Conservation (phyloP, 2,888 invertebrate genomes). For the Abscondita cerata region DNA sequence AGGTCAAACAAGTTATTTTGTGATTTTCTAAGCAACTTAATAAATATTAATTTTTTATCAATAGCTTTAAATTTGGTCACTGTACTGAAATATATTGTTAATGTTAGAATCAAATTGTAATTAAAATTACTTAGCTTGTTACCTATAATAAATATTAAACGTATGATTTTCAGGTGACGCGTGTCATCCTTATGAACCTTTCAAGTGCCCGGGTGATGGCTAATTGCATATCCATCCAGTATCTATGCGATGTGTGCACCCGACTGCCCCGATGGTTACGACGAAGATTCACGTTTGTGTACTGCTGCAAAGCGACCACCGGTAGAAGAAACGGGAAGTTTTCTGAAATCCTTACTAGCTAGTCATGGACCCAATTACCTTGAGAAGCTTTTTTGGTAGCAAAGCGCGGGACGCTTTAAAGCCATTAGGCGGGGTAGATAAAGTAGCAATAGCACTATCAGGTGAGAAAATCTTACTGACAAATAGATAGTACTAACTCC, state of each 20-base stretch:
- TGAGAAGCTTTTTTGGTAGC: conserved; percentile 93
- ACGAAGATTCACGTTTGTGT: conserved; percentile 93
- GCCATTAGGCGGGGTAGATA: conserved; percentile 92
- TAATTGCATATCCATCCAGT: conserved; percentile 96
- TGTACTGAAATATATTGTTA: too few species aligned
- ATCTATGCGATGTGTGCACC: conserved; percentile 94
- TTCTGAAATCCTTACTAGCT: conserved; percentile 90
- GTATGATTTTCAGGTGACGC: conserved; percentile 69
- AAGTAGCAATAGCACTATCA: conserved; percentile 93
- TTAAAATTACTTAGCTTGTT: too few species aligned
- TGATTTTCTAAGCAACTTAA: too few species aligned
- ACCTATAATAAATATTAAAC: too few species aligned
- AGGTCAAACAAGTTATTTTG: too few species aligned
- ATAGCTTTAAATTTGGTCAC: too few species aligned
- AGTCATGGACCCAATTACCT: conserved; percentile 97
- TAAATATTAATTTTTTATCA: too few species aligned
- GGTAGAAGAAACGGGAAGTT: conserved; percentile 95
- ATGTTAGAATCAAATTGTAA: too few species aligned
- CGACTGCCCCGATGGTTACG: conserved; percentile 94
- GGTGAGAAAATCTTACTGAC: conserved; percentile 62
- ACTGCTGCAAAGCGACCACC: conserved; percentile 97
- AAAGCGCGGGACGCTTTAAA: conserved; percentile 92
- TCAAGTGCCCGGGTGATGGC: conserved; percentile 93
- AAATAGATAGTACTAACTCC: conserved; percentile 2
- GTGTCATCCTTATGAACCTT: conserved; percentile 95